Percentiles rank a stretch among this genome's conserved stretches.
Evolutionary conservation across 2,888 invertebrate species (phyloP).

Genomic region (Andricus curvator): DNA sequence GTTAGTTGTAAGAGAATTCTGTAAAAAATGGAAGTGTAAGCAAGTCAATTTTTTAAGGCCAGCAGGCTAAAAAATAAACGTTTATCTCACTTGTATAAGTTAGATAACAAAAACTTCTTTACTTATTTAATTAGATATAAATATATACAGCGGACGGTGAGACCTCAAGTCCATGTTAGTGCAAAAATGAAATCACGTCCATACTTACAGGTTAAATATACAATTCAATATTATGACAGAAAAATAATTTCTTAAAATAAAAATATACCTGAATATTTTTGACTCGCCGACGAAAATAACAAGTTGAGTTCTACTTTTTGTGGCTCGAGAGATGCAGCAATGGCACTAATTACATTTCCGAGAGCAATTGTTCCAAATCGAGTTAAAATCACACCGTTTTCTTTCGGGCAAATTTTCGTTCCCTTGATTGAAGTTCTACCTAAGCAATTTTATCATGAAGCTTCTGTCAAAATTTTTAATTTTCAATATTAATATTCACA

Average conservation of each 20-base stretch:
- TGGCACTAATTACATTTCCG: slow-evolving; percentile 82
- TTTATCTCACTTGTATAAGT: no score
- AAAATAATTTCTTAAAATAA: background rate
- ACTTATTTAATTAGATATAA: no score
- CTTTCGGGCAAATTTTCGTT: slow-evolving; percentile 82
- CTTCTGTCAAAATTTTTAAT: background rate
- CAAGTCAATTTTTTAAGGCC: no score
- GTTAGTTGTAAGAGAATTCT: no score
- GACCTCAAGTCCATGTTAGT: no score
- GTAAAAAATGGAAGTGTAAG: no score
- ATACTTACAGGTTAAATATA: background rate
- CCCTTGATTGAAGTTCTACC: slow-evolving; percentile 61
- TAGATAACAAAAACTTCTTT: no score
- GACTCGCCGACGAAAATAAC: slow-evolving; percentile 43
- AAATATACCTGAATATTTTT: slow-evolving; percentile 12
- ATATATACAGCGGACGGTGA: no score
- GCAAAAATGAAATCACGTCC: no score
- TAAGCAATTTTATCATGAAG: slow-evolving; percentile 41
- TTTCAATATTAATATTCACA: background rate
- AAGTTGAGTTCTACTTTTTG: slow-evolving; percentile 78
- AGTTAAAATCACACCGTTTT: slow-evolving; percentile 84
- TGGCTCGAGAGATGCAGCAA: slow-evolving; percentile 82
- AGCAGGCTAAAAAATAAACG: no score
- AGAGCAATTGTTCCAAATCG: slow-evolving; percentile 82
- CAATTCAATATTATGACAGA: background rate